A percentile compares a stretch with the other conserved stretches of the same genome.
Conservation (phyloP, 2,888 invertebrate species). For the Drosophila hamatofila region DNA sequence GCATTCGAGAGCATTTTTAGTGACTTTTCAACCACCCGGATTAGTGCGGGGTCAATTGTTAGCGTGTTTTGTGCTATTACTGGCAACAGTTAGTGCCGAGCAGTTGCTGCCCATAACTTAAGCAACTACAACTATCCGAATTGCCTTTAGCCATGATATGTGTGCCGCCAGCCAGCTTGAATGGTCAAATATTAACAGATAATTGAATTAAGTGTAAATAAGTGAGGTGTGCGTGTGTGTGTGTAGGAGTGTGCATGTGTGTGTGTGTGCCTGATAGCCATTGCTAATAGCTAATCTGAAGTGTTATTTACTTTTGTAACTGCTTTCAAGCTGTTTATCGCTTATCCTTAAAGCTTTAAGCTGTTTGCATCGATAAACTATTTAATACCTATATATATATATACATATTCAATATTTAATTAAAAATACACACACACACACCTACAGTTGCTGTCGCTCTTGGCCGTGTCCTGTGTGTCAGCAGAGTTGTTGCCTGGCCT, state of each 20-base stretch:
- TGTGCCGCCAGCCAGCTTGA: conserved; percentile 26
- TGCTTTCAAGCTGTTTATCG: not conserved
- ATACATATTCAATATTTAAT: conserved; percentile 56
- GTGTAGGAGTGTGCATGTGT: no score
- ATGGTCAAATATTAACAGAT: conserved; percentile 74
- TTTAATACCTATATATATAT: conserved; percentile 5
- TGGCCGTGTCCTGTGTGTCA: conserved; percentile 49
- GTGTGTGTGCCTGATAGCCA: conserved; percentile 14
- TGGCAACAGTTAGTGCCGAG: not conserved
- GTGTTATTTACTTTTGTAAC: conserved; percentile 8
- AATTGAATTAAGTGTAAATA: conserved; percentile 80
- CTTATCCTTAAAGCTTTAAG: conserved; percentile 39
- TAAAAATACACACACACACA: conserved; percentile 51
- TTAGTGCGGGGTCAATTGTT: conserved; percentile 38
- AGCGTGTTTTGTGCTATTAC: conserved; percentile 47
- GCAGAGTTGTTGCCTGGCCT: conserved; percentile 23
- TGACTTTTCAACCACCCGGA: conserved; percentile 44
- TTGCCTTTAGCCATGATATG: conserved; percentile 40
- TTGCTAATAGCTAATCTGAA: conserved; percentile 38
- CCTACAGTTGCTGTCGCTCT: conserved; percentile 25
- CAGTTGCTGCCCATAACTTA: conserved; percentile 40
- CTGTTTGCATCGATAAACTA: conserved; percentile 34
- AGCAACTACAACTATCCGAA: conserved; percentile 31
- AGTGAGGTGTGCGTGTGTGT: conserved; percentile 42
- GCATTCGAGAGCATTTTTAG: conserved; percentile 1